These are phyloP conservation scores for Drosophila aldrichi DNA, from an alignment of 2,888 invertebrate species.

Conservation along the genomic window DNA sequence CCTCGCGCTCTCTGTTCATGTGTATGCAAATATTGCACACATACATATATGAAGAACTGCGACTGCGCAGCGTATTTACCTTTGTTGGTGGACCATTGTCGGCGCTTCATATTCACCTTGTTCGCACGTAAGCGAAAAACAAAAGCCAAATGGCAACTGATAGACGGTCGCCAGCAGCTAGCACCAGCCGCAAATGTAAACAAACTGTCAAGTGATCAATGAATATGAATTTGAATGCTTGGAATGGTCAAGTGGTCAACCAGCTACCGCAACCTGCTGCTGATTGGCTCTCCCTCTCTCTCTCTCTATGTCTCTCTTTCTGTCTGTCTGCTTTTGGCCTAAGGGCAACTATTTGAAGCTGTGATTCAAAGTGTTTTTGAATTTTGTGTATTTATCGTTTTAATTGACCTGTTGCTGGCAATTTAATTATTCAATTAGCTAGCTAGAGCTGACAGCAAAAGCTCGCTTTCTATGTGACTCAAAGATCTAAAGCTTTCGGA, in stretches of 20 bases:
- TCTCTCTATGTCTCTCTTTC: neutral
- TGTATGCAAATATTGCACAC: neutral
- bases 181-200: constrained; percentile 45
- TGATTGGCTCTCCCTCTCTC: constrained; percentile 25
- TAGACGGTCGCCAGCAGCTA: constrained; percentile 43
- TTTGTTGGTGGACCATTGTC: constrained; percentile 18
- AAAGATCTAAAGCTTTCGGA: constrained; percentile 22
- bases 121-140: constrained; percentile 33
- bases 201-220: constrained; percentile 51
- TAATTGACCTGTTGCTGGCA: constrained; percentile 36
- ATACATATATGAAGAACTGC: neutral
- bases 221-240: constrained; percentile 10
- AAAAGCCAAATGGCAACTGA: constrained; percentile 52
- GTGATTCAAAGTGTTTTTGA: constrained; percentile 46
- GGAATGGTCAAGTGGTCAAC: constrained; percentile 7
- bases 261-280: constrained; percentile 19
- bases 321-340: constrained; percentile 14
- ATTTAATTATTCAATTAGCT: constrained; percentile 45
- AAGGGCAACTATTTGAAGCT: constrained; percentile 35
- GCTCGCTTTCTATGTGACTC: constrained; percentile 15
- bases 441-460: constrained; percentile 19
- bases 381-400: constrained; percentile 46
- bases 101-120: constrained; percentile 11
- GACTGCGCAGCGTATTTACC: constrained; percentile 1
- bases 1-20: neutral